A percentile compares a stretch with the other conserved stretches of the same genome.
phyloP scores from a whole-genome alignment of 2,888 invertebrate genomes.

The Lasius platythorax region DNA sequence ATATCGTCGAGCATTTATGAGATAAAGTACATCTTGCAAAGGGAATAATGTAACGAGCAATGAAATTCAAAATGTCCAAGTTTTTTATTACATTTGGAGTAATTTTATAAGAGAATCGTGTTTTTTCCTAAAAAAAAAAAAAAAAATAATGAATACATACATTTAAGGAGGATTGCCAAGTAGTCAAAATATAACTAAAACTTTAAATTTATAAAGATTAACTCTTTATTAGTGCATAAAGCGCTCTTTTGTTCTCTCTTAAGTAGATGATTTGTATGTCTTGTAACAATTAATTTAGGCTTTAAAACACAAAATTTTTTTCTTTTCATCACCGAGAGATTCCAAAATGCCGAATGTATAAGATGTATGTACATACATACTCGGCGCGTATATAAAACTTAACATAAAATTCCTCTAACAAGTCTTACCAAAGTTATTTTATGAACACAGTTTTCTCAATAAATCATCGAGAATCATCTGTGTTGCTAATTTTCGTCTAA shows the following conservation, averaged over 20 bases:
- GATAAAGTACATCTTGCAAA: slow-evolving; percentile 30
- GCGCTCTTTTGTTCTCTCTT: not conserved
- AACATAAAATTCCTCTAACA: slow-evolving; percentile 22
- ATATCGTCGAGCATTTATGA: slow-evolving; percentile 12
- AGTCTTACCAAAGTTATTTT: slow-evolving; percentile 53
- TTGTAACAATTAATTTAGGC: slow-evolving; percentile 20
- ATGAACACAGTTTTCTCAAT: slow-evolving; percentile 48
- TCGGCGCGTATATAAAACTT: not conserved
- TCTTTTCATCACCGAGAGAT: not conserved
- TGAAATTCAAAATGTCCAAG: slow-evolving; percentile 44
- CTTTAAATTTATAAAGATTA: slow-evolving; percentile 14
- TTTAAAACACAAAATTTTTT: slow-evolving; percentile 14
- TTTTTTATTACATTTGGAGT: slow-evolving; percentile 45
- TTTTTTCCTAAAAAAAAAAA: slow-evolving; percentile 14
- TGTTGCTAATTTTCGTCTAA: not conserved
- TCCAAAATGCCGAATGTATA: not conserved
- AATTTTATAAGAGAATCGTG: slow-evolving; percentile 35
- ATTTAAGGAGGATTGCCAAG: slow-evolving; percentile 20
- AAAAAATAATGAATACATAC: not conserved
- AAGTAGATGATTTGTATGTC: not conserved
- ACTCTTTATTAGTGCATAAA: slow-evolving; percentile 21
- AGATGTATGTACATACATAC: no score
- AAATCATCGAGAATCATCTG: slow-evolving; percentile 36
- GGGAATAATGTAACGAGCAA: slow-evolving; percentile 40
- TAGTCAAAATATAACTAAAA: slow-evolving; percentile 16